Percentiles rank a stretch among this genome's conserved stretches.
These are phyloP conservation scores for Pagrus major DNA, from an alignment of 2,113 vertebrate genomes.

Conservation along the genomic window DNA sequence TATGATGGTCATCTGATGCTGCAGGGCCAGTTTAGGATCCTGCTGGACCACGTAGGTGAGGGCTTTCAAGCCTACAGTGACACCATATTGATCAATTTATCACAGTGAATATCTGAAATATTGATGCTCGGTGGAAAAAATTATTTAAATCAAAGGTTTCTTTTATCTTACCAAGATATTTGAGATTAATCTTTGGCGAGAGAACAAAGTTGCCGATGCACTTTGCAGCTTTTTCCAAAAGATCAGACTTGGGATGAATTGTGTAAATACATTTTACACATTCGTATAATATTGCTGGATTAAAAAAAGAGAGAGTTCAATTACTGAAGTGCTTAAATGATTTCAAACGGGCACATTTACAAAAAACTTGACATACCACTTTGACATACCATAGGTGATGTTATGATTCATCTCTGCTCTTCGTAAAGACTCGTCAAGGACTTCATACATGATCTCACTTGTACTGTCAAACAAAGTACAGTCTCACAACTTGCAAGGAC, in stretches of 20 bases:
- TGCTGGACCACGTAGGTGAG: constrained; percentile 96
- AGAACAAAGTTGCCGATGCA: constrained; percentile 98
- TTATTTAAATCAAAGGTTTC: background rate
- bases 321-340: background rate
- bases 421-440: constrained; percentile 95
- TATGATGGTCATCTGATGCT: constrained; percentile 99
- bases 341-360: background rate
- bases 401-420: constrained; percentile 99
- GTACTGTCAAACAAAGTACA: constrained; percentile 81
- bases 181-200: constrained; percentile 97
- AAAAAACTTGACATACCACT: background rate
- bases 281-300: constrained; percentile 95
- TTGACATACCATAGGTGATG: constrained; percentile 93
- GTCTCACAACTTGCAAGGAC: background rate
- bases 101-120: background rate
- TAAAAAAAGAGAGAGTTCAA: constrained; percentile 21
- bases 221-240: constrained; percentile 96
- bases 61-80: constrained; percentile 89
- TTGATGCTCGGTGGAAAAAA: constrained; percentile 24
- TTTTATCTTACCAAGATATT: constrained; percentile 92
- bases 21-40: constrained; percentile 93
- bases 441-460: constrained; percentile 96
- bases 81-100: background rate
- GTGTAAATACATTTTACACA: constrained; percentile 97
- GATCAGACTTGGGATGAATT: constrained; percentile 92